Conservation (phyloP, 1,140 invertebrate genomes). For the Physella acuta region DNA sequence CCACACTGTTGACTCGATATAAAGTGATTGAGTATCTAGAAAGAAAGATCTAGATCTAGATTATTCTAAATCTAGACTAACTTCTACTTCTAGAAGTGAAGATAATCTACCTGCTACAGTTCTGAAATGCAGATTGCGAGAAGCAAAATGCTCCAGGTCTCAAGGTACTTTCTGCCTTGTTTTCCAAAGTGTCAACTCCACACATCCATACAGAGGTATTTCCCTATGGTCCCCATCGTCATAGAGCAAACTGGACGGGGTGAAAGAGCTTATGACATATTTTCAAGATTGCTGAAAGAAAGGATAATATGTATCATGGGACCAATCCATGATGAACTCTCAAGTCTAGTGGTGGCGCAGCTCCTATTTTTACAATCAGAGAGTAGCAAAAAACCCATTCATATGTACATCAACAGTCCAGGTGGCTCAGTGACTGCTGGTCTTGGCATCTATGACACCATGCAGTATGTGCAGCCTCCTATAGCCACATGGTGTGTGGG, state of each 20-base stretch:
- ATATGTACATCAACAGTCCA: conserved; percentile 90
- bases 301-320: conserved; percentile 93
- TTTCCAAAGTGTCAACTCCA: too few species aligned
- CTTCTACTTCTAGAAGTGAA: too few species aligned
- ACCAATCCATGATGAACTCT: conserved; percentile 78
- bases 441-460: conserved; percentile 98
- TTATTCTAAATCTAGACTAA: too few species aligned
- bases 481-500: conserved; percentile 85
- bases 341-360: conserved; percentile 89
- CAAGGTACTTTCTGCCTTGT: too few species aligned
- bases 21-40: too few species aligned
- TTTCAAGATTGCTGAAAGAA: conserved; percentile 88
- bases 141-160: too few species aligned
- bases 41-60: too few species aligned
- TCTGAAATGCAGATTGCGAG: too few species aligned
- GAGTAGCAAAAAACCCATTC: conserved; percentile 94
- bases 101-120: too few species aligned
- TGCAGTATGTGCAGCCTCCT: conserved; percentile 97
- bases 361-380: conserved; percentile 94
- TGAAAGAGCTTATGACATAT: conserved; percentile 94
- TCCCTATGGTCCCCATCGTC: conserved; percentile 80
- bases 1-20: too few species aligned
- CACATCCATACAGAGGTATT: conserved; percentile 22
- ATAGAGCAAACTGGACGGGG: conserved; percentile 91
- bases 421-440: conserved; percentile 92